A percentile compares a stretch with the other conserved stretches of the same genome.
Evolutionary conservation across 2,888 invertebrate species (phyloP).

Genomic region (Agrochola litura): DNA sequence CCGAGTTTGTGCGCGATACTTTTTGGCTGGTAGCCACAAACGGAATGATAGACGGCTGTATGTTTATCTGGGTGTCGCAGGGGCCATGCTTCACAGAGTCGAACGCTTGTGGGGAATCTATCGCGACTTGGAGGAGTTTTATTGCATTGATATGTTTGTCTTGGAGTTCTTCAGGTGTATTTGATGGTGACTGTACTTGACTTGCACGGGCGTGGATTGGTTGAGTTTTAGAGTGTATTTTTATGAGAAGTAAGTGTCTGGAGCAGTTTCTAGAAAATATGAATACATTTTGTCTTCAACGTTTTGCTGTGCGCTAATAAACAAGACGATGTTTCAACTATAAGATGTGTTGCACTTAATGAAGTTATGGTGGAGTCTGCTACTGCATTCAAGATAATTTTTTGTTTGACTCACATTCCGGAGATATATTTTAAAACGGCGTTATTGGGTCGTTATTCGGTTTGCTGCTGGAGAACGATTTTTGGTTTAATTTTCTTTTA

Average conservation of each 20-base stretch:
- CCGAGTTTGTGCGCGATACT: constrained; percentile 39
- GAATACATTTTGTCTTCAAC: constrained; percentile 6
- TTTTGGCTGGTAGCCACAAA: constrained; percentile 56
- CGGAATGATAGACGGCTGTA: constrained; percentile 49
- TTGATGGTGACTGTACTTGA: constrained; percentile 12
- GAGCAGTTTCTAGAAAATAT: constrained; percentile 11
- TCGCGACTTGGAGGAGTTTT: constrained; percentile 27
- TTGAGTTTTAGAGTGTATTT: background rate
- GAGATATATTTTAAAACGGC: background rate
- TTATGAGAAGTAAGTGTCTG: constrained; percentile 8
- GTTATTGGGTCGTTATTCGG: constrained; percentile 39
- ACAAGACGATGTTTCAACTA: background rate
- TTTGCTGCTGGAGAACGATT: constrained; percentile 1
- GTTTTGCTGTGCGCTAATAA: background rate
- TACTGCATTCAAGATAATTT: too few species aligned
- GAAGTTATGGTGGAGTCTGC: too few species aligned
- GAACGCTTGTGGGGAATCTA: constrained; percentile 46
- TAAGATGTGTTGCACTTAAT: constrained; percentile 7
- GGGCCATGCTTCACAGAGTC: constrained; percentile 38
- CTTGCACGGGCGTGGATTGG: background rate
- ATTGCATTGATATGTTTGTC: background rate
- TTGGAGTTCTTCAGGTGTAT: constrained; percentile 27
- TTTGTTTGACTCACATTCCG: too few species aligned
- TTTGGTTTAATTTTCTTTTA: constrained; percentile 20
- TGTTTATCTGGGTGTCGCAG: constrained; percentile 50